phyloP scores from a whole-genome alignment of 2,113 vertebrate genomes.

The Zingel zingel region DNA sequence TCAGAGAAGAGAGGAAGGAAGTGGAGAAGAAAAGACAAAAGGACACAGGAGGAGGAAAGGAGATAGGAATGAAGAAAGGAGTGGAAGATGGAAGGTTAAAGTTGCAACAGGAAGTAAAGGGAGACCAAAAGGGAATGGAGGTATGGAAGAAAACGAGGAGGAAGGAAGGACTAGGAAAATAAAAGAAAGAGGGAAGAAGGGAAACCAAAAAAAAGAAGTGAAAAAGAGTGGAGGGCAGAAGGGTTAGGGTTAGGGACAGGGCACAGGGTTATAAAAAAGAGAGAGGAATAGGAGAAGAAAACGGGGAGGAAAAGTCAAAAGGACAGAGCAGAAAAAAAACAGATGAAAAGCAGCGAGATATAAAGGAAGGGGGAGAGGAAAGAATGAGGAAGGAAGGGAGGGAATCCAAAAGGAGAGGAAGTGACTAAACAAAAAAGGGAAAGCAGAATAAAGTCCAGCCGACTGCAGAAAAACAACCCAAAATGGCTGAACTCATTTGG shows the following conservation, averaged over 20 bases:
- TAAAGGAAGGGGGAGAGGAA: neutral
- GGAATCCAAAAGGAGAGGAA: neutral
- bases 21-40: neutral
- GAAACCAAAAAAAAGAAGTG: no score
- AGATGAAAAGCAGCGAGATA: neutral
- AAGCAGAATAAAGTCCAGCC: slow-evolving; percentile 1
- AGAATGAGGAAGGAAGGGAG: neutral
- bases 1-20: neutral
- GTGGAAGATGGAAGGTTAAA: neutral
- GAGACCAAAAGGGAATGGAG: neutral
- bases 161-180: neutral
- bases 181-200: neutral
- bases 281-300: neutral
- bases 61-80: neutral
- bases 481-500: slow-evolving; percentile 55
- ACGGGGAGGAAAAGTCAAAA: neutral
- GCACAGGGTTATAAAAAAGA: neutral
- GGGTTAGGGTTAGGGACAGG: no score
- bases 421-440: neutral
- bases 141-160: neutral
- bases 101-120: neutral
- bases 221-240: neutral
- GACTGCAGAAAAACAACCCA: neutral
- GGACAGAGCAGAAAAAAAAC: neutral
- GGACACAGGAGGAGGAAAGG: neutral